Percentiles rank a stretch among this genome's conserved stretches.
These are phyloP conservation scores for Phallusia fumigata DNA, from an alignment of 23 tunicate species.

Conservation along the genomic window DNA sequence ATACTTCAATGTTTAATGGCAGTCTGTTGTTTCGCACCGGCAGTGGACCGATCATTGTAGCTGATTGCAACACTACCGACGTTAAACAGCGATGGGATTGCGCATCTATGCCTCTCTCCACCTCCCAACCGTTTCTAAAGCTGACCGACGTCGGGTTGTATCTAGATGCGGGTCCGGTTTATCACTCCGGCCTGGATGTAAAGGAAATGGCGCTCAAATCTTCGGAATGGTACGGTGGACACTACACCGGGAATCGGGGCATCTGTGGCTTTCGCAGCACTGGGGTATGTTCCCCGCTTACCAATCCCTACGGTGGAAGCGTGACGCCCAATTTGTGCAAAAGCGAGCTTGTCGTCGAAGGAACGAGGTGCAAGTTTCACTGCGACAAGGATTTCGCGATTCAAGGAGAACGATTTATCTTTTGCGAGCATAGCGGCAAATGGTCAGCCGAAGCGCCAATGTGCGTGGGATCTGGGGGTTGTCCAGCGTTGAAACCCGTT, in stretches of 20 bases:
- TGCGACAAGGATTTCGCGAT: constrained; percentile 21
- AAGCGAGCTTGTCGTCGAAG: constrained; percentile 21
- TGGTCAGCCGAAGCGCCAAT: constrained; percentile 30
- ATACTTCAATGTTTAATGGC: no score
- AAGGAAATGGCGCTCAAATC: not conserved
- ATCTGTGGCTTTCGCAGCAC: constrained; percentile 25
- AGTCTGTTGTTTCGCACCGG: not conserved
- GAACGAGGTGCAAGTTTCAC: constrained; percentile 24
- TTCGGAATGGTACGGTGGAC: constrained; percentile 28
- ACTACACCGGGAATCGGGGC: constrained; percentile 28
- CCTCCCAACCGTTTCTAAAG: not conserved
- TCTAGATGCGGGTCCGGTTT: constrained; percentile 40
- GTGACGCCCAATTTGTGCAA: constrained; percentile 16
- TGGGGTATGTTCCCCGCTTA: constrained; percentile 37
- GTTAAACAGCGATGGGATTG: constrained; percentile 33
- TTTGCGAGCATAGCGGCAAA: constrained; percentile 21
- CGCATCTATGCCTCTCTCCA: not conserved
- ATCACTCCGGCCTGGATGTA: constrained; percentile 1
- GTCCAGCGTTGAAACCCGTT: not conserved
- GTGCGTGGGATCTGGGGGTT: constrained; percentile 27
- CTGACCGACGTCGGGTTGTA: not conserved
- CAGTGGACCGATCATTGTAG: not conserved
- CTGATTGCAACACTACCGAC: constrained; percentile 19
- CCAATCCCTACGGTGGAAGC: constrained; percentile 13
- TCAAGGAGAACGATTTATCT: constrained; percentile 9